Percentiles rank a stretch among this genome's conserved stretches.
These are phyloP conservation scores for Himantopus leucocephalus DNA, from an alignment of 2,113 vertebrate genomes.

Conservation along the genomic window DNA sequence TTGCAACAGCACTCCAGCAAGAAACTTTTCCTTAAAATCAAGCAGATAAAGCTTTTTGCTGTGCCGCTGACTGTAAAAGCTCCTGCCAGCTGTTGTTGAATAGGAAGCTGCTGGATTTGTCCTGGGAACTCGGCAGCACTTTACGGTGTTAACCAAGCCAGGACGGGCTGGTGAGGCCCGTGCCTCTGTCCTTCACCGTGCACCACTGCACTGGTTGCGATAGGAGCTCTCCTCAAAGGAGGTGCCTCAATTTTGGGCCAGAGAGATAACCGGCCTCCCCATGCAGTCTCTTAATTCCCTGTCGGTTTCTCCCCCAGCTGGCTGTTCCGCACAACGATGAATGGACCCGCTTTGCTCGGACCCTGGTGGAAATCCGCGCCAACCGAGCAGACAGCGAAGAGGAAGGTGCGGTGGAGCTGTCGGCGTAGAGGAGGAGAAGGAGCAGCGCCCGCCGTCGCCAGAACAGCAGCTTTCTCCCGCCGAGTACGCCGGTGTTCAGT, in stretches of 20 bases:
- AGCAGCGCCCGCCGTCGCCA: neutral
- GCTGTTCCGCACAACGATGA: slow-evolving; percentile 90
- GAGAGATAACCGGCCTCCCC: neutral
- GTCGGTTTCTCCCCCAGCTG: slow-evolving; percentile 75
- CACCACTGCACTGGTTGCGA: accelerated
- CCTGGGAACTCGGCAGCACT: neutral
- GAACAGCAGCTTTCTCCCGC: neutral
- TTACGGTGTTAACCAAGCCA: neutral
- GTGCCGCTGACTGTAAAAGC: neutral
- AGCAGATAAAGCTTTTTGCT: neutral
- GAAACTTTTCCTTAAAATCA: neutral
- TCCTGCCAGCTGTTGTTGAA: neutral
- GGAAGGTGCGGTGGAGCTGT: slow-evolving; percentile 86
- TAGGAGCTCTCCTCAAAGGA: neutral
- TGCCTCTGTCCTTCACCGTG: accelerated
- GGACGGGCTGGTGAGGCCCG: accelerated
- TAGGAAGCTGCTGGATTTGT: neutral
- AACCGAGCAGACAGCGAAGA: slow-evolving; percentile 93
- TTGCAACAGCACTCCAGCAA: neutral
- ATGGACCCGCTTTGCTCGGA: slow-evolving; percentile 90
- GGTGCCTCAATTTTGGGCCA: neutral
- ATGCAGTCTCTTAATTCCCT: neutral
- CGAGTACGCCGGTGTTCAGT: neutral
- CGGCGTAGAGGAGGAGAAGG: slow-evolving; percentile 69
- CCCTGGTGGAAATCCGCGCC: slow-evolving; percentile 92